These are phyloP conservation scores for Drosophila planitibia DNA, from an alignment of 2,888 invertebrate genomes.

Conservation along the genomic window DNA sequence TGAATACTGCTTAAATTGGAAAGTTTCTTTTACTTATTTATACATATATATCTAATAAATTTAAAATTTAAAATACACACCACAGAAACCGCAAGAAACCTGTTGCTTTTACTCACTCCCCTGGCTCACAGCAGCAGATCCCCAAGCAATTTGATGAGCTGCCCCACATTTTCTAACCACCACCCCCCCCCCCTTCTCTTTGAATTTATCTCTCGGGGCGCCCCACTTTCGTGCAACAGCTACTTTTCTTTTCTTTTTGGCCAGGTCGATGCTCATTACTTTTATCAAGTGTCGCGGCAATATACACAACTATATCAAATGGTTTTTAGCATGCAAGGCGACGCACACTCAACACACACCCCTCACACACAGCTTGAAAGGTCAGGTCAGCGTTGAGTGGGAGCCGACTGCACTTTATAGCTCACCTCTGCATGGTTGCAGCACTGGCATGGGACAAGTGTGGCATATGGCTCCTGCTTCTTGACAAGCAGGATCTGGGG, in stretches of 20 bases:
- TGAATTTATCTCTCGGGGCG: constrained; percentile 20
- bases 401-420: constrained; percentile 48
- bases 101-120: constrained; percentile 40
- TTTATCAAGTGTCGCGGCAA: constrained; percentile 62
- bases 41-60: constrained; percentile 10
- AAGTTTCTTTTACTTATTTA: constrained; percentile 15
- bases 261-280: constrained; percentile 64
- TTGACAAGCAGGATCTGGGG: constrained; percentile 1
- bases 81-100: constrained; percentile 18
- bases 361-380: constrained; percentile 34
- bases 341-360: constrained; percentile 26
- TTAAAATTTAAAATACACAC: constrained; percentile 8
- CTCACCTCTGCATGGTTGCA: constrained; percentile 18
- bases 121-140: constrained; percentile 20
- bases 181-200: background rate
- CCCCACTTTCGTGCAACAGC: constrained; percentile 20
- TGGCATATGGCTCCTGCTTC: constrained; percentile 6
- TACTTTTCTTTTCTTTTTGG: constrained; percentile 19
- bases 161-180: background rate
- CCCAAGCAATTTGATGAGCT: constrained; percentile 43
- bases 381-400: constrained; percentile 57
- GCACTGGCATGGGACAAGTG: constrained; percentile 20
- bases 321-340: constrained; percentile 50
- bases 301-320: constrained; percentile 66
- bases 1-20: constrained; percentile 35